These are phyloP conservation scores for Etia nguti DNA, from an alignment of 2,113 vertebrate species.

Conservation along the genomic window DNA sequence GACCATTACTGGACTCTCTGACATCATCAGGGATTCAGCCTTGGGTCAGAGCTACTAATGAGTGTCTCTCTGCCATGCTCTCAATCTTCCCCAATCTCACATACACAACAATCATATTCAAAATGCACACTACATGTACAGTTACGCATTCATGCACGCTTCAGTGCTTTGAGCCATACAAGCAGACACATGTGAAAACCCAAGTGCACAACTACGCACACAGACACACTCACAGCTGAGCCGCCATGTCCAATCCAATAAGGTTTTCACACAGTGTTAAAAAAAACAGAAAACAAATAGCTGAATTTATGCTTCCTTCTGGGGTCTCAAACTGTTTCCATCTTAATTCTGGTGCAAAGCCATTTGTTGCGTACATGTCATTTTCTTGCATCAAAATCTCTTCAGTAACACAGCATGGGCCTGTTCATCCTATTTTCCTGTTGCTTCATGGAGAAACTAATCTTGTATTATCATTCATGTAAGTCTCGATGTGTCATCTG, in stretches of 20 bases:
- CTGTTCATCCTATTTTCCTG: background rate
- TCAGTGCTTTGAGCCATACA: slow-evolving; percentile 40
- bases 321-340: background rate
- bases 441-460: slow-evolving; percentile 21
- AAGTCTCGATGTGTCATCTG: slow-evolving; percentile 36
- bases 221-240: slow-evolving; percentile 9
- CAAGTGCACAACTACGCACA: background rate
- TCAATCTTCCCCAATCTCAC: background rate
- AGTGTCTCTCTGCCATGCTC: slow-evolving; percentile 28
- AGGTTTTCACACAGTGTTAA: slow-evolving; percentile 20
- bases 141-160: slow-evolving; percentile 35
- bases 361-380: background rate
- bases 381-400: background rate
- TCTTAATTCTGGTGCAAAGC: slow-evolving; percentile 6
- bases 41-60: slow-evolving; percentile 45
- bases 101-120: slow-evolving; percentile 16
- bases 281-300: slow-evolving; percentile 11
- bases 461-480: slow-evolving; percentile 20
- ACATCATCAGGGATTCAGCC: slow-evolving; percentile 58
- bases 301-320: background rate
- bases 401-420: background rate
- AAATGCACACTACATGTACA: slow-evolving; percentile 42
- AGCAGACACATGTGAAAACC: slow-evolving; percentile 23
- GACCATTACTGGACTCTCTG: slow-evolving; percentile 47
- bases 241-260: slow-evolving; percentile 30